A percentile compares a stretch with the other conserved stretches of the same genome.
These are phyloP conservation scores for Panagrolaimus sp. DNA, from an alignment of 1,140 invertebrate genomes.

Conservation along the genomic window DNA sequence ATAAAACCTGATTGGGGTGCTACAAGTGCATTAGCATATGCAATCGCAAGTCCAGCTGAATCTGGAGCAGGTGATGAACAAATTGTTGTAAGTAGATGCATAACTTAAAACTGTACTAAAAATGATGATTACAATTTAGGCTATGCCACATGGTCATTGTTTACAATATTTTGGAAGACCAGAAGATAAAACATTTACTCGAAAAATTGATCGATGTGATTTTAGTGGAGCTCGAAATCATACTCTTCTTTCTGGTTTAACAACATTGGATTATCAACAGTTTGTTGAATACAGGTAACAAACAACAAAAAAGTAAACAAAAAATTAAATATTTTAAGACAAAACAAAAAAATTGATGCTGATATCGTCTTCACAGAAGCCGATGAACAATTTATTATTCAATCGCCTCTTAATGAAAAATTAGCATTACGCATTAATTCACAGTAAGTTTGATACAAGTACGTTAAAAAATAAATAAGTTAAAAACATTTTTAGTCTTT, in stretches of 20 bases:
- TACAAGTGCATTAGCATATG: slow-evolving; percentile 1
- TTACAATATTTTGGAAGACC: background rate
- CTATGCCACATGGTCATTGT: background rate
- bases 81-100: background rate
- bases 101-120: background rate
- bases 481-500: background rate
- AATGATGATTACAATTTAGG: background rate
- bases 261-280: background rate
- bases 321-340: background rate
- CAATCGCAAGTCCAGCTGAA: background rate
- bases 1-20: background rate
- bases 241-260: background rate
- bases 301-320: background rate
- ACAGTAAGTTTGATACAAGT: background rate
- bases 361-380: slow-evolving; percentile 14
- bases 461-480: background rate
- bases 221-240: background rate
- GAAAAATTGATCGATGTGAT: background rate
- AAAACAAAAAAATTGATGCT: slow-evolving; percentile 18
- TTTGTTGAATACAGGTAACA: slow-evolving; percentile 1
- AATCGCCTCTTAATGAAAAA: slow-evolving; percentile 2
- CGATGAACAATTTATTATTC: slow-evolving; percentile 12
- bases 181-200: background rate
- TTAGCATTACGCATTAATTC: background rate
- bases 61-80: slow-evolving; percentile 1